Evolutionary conservation across 2,797 vertebrate genomes (phyloP).

Genomic region (Glossophaga mutica): DNA sequence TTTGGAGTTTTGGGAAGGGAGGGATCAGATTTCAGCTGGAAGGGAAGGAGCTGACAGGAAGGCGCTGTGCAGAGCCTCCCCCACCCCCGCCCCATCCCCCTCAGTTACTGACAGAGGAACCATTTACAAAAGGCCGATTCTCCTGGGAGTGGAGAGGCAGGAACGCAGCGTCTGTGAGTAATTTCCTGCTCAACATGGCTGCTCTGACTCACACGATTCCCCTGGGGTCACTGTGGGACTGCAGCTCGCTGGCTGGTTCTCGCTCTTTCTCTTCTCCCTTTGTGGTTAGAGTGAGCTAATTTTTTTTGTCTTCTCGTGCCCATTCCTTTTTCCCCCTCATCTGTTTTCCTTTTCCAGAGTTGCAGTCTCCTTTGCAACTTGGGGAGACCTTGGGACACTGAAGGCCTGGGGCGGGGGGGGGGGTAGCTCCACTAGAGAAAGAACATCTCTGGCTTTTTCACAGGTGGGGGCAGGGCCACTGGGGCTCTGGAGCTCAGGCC

Average conservation of each 20-base stretch:
- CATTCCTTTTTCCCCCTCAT: neutral
- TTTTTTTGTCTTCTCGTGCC: constrained; percentile 43
- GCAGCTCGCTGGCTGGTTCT: constrained; percentile 78
- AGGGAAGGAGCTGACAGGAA: constrained; percentile 89
- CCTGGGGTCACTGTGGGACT: constrained; percentile 89
- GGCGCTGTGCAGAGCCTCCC: constrained; percentile 81
- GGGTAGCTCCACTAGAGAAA: neutral
- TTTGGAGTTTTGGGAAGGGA: constrained; percentile 84
- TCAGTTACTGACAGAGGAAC: constrained; percentile 87
- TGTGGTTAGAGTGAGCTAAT: constrained; percentile 78
- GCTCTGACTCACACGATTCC: constrained; percentile 96
- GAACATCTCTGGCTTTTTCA: neutral
- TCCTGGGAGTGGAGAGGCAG: constrained; percentile 86
- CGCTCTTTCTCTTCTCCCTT: constrained; percentile 73
- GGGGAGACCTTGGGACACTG: neutral
- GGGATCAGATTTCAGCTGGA: constrained; percentile 86
- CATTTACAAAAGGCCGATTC: constrained; percentile 90
- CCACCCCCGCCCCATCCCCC: constrained; percentile 68
- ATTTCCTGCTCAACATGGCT: constrained; percentile 99
- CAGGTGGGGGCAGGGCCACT: neutral
- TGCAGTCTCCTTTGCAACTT: neutral
- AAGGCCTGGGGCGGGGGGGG: neutral
- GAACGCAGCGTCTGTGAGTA: constrained; percentile 93
- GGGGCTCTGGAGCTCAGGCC: neutral
- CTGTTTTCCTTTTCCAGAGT: constrained; percentile 36